Base-by-base conservation (phyloP, 2,797 vertebrate genomes). In the Eospalax fontanierii region DNA sequence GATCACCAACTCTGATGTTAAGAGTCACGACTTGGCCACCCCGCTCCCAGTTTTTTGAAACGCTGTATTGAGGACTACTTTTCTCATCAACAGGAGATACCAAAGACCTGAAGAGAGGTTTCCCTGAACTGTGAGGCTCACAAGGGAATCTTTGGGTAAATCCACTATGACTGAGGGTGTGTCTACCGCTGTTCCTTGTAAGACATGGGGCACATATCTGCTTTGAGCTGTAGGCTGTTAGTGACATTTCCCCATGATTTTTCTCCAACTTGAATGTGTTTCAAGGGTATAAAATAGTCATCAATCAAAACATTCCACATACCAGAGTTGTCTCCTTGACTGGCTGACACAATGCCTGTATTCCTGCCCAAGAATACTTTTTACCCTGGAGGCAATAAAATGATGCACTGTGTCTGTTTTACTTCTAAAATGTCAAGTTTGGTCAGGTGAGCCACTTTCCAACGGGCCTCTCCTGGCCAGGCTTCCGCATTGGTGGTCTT, bases 211-310 rank as follows among this genome's bases (percentile, higher is more conserved):
- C 14, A 6, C 24, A 14, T 38, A 21, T 40, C 46, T 30, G n/a
- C 68, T 46, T 57, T 57, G 38, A 26, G 15, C 38, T 59, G 35
- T 10, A 18, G 35, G 38, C 46, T 24, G 57, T 57, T 28, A 28
- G 24, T 28, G 19, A 1, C 1, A 59, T 35, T 63, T 28, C n/a
- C 35, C 66, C 0, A 0, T 40, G 21, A 22, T 19, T 57, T 28
- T 54, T 21, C n/a, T 57, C 24, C 21, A 66, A 57, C 11, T 19
- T 57, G 3, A 59, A 46, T 74, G 28, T 40, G 28, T 75, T 24
- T 33, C 18, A 63, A 40, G 19, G 33, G 21, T 30, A 30, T 5
- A 40, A 61, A 22, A 18, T 28, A 76, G 43, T 65, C 33, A 30
- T 24, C 86, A 65, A 22, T 46, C 14, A 66, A 63, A n/a, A 21